Evolutionary conservation across 2,888 invertebrate species (phyloP), one percentile per base, ranked within the genome.

Genomic region (Leptopilina syphax): DNA sequence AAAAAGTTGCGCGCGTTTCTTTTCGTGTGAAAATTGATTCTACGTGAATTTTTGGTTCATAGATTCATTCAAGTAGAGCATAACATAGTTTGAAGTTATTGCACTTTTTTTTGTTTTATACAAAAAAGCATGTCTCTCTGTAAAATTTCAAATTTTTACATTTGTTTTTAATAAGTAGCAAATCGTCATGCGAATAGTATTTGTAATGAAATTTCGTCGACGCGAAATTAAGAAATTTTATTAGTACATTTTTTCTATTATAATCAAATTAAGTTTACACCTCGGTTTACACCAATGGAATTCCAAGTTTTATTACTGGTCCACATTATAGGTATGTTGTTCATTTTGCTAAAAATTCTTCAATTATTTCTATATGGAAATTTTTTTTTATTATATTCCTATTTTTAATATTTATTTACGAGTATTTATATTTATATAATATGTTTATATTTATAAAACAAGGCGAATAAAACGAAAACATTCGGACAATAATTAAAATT

Each of bases 1-100:
- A 83, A 77, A 79, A 81, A 81, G 78, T 79, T 78, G 50, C 76
- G 57, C 73, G 73, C 80, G 44, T 70, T 79, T 70, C 78, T 67
- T 68, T 80, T 73, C 77, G 78, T 77, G 82, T 81, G 84, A 82
- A 82, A 84, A 83, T 84, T 83, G 84, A 83, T 84, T 83, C 83
- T 83, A 82, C 81, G 81, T 80, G 82, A 80, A 79, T 68, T 78
- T 24, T 77, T 44, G 47, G 80, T 47, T 81, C 81, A 34, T 34
- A 83, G 81, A 83, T 79, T 81, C 80, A 83, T 82, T 78, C 81
- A 83, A 83, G 81, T 80, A 81, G 81, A 81, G 81, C 80, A 82
- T 82, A 73, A 63, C 12, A 70, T 82, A 81, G 82, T 78, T 63
- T 79, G 78, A 54, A 78, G 10, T 81, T 79, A 80, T 70, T 24